A percentile compares a stretch with the other conserved stretches of the same genome.
These are phyloP conservation scores for Bombus polaris DNA, from an alignment of 1,140 invertebrate genomes.

Conservation along the genomic window DNA sequence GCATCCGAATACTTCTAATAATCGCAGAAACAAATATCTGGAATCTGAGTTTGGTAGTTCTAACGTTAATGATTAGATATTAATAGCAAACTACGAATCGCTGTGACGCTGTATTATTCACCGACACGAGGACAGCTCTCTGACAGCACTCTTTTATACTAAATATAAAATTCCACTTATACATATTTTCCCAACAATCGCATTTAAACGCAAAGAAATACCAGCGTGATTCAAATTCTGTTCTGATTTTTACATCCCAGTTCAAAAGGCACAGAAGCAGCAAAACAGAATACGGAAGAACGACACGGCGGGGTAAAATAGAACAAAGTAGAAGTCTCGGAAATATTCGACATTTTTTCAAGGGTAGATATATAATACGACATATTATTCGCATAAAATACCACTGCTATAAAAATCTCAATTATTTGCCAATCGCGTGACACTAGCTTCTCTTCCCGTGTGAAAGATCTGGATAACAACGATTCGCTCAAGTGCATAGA, in stretches of 20 bases:
- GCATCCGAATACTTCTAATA: too few species aligned
- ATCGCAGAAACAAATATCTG: too few species aligned
- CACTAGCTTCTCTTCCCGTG: neutral
- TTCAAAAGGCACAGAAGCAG: slow-evolving; percentile 44
- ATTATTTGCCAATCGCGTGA: slow-evolving; percentile 30
- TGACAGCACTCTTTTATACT: too few species aligned
- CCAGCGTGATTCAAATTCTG: slow-evolving; percentile 37
- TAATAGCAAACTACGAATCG: too few species aligned
- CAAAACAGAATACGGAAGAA: slow-evolving; percentile 35
- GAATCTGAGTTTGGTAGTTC: too few species aligned
- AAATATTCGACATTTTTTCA: slow-evolving; percentile 32
- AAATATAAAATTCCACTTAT: neutral
- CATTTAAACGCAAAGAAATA: slow-evolving; percentile 41
- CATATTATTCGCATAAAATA: slow-evolving; percentile 40
- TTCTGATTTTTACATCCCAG: slow-evolving; percentile 59
- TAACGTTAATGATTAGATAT: too few species aligned
- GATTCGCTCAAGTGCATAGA: neutral
- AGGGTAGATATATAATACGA: slow-evolving; percentile 5
- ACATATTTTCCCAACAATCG: slow-evolving; percentile 28
- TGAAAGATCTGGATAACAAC: neutral
- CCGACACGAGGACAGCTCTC: neutral
- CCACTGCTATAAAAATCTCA: slow-evolving; percentile 24
- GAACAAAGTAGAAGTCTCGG: slow-evolving; percentile 37
- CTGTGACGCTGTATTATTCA: neutral
- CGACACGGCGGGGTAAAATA: slow-evolving; percentile 8